A percentile compares a stretch with the other conserved stretches of the same genome.
Evolutionary conservation across 2,888 invertebrate species (phyloP).

Genomic region (Caradrina clavipalpis): DNA sequence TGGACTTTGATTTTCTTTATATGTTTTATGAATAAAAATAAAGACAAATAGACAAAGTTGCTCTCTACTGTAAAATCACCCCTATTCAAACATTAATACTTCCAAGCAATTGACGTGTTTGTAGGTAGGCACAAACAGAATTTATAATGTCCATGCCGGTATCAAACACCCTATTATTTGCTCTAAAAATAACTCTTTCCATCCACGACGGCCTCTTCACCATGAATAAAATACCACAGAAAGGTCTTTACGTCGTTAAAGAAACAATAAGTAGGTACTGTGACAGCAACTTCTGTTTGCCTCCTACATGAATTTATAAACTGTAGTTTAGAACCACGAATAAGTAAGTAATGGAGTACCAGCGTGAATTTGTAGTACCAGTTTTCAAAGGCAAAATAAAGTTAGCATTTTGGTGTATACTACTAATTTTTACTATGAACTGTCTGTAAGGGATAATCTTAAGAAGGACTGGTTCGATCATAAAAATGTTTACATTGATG

Average conservation of each 20-base stretch:
- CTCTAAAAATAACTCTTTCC: not conserved
- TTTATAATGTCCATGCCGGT: not conserved
- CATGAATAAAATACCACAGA: constrained; percentile 27
- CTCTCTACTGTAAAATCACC: no score
- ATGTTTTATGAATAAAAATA: no score
- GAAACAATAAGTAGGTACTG: constrained; percentile 21
- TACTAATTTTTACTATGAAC: no score
- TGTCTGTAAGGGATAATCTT: no score
- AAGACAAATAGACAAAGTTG: no score
- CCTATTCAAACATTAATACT: not conserved
- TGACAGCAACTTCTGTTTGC: not conserved
- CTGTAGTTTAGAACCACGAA: not conserved
- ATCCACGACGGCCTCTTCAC: no score
- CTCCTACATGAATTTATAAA: constrained; percentile 15
- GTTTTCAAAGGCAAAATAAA: not conserved
- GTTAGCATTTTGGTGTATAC: no score
- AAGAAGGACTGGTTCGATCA: no score
- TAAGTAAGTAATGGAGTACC: constrained; percentile 3
- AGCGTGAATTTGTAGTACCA: not conserved
- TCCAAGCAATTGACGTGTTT: not conserved
- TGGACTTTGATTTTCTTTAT: no score
- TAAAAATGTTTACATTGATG: no score
- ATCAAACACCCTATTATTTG: not conserved
- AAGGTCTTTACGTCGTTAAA: not conserved
- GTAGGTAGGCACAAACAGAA: constrained; percentile 4